Evolutionary conservation across 2,797 vertebrate species (phyloP), one percentile per base, ranked within the genome.

Genomic region (Chelon auratus): DNA sequence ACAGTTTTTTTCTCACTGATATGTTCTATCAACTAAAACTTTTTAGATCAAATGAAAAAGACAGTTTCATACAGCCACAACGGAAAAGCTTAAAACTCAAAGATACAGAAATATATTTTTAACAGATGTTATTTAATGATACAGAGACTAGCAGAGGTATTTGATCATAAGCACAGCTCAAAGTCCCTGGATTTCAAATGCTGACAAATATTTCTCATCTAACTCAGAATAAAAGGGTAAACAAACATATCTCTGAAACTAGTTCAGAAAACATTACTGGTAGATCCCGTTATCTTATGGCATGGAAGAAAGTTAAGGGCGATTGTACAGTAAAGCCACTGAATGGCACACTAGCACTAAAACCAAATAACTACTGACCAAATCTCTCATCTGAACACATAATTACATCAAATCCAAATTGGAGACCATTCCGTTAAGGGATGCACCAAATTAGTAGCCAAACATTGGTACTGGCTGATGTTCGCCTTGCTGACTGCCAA

Each of bases 71-170:
- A 80, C 48, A 78, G 58, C 62, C 68, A 85, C 75, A 69, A 71
- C 54, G 55, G 3, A 12, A 17, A 76, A 53, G 60, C 70, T 45
- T 11, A 17, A 50, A 80, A 78, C 18, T 57, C 18, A 59, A 75
- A 72, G 72, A 52, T 68, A 81, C 72, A 79, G 60, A 75, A 85
- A 82, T 64, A 72, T 56, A 2, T 68, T 67, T 65, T 68, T 4
- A 77, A 79, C 62, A 75, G 51, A 50, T 73, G 54, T 20, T 15
- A 62, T 14, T 50, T 77, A 48, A 51, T 37, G 56, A 75, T 76
- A 52, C 65, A 81, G 64, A 83, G 65, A 84, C 54, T 56, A 51
- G 56, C 68, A 70, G 77, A 89, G 75, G 85, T 86, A 85, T 86
- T 76, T 72, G 24, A 88, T 82, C 36, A 72, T 75, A 80, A 68